A percentile compares a stretch with the other conserved stretches of the same genome.
Evolutionary conservation across 2,888 invertebrate genomes (phyloP).

Genomic region (Fragum whitleyi): DNA sequence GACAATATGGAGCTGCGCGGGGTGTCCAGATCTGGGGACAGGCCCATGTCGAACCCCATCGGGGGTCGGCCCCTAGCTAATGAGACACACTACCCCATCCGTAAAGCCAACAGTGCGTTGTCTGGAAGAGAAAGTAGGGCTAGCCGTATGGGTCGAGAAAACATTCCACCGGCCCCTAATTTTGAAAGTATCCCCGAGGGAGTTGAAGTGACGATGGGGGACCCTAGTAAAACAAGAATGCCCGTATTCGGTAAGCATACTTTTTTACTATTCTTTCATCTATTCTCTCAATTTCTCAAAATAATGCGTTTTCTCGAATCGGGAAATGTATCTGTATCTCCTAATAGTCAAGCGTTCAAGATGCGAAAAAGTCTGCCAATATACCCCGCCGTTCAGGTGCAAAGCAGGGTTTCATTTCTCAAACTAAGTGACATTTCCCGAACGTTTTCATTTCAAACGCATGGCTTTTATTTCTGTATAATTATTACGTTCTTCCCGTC

Average conservation of each 20-base stretch:
- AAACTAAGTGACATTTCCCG: too few relatives aligned
- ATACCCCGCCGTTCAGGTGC: too few relatives aligned
- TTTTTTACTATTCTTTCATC: background rate
- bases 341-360: too few relatives aligned
- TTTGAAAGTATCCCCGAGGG: constrained; percentile 82
- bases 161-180: constrained; percentile 50
- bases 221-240: constrained; percentile 80
- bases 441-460: too few relatives aligned
- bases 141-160: constrained; percentile 56
- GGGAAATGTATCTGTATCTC: too few relatives aligned
- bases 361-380: too few relatives aligned
- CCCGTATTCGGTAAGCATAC: constrained; percentile 83
- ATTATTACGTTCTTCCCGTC: too few relatives aligned
- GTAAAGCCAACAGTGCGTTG: constrained; percentile 73
- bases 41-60: constrained; percentile 70
- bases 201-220: constrained; percentile 81
- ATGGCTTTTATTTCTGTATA: too few relatives aligned
- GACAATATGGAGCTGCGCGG: constrained; percentile 80
- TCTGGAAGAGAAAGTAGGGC: constrained; percentile 71
- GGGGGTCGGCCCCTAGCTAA: constrained; percentile 79
- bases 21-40: constrained; percentile 76
- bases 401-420: too few relatives aligned
- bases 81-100: constrained; percentile 72
- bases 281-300: too few relatives aligned
- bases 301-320: too few relatives aligned